Conservation (phyloP, 2,797 vertebrate genomes). For the Euthynnus affinis region DNA sequence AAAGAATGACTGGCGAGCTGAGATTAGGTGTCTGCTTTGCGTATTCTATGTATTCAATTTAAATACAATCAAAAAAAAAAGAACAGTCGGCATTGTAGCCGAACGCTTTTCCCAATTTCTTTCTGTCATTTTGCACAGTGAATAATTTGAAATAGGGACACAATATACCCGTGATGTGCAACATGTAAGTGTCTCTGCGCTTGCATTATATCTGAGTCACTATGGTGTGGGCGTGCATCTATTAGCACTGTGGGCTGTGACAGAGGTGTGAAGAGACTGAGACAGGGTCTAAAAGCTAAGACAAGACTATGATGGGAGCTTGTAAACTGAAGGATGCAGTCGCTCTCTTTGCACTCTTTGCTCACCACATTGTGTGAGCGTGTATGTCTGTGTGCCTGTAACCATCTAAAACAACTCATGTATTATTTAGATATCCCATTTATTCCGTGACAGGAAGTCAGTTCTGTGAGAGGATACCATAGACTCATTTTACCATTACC, state of each 20-base stretch:
- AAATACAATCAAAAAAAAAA: conserved; percentile 30
- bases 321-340: neutral
- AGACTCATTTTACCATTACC: neutral
- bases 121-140: conserved; percentile 53
- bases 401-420: neutral
- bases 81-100: conserved; percentile 20
- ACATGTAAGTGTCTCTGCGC: conserved; percentile 69
- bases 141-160: conserved; percentile 74
- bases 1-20: neutral
- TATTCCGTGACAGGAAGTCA: conserved; percentile 14
- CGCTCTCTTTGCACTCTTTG: neutral
- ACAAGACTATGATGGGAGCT: conserved; percentile 48
- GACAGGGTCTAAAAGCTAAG: conserved; percentile 68
- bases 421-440: conserved; percentile 3
- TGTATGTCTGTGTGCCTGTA: neutral
- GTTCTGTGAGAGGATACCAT: neutral
- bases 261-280: conserved; percentile 74
- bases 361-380: neutral
- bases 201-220: conserved; percentile 75
- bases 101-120: conserved; percentile 31
- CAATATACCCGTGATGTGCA: conserved; percentile 77
- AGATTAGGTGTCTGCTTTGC: conserved; percentile 19
- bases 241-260: conserved; percentile 76
- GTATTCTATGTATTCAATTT: conserved; percentile 1
- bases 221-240: conserved; percentile 78